Evolutionary conservation across 2,113 vertebrate genomes (phyloP), one percentile per base, ranked within the genome.

Genomic region (Pelmatolapia mariae): DNA sequence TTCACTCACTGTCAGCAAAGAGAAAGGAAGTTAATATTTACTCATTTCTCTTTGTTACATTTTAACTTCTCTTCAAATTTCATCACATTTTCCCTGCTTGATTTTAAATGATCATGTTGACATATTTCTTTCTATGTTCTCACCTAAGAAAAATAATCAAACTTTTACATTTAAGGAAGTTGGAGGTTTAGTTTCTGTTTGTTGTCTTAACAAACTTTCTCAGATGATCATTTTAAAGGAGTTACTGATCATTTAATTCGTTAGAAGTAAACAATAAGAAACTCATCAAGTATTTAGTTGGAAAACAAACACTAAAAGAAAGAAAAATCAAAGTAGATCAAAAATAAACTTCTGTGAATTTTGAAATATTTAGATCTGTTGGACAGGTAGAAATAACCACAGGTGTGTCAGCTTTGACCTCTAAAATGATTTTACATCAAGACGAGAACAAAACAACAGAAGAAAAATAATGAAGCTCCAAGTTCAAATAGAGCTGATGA

Each of bases 221-320:
- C 9, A 10, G 19, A 54, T 6, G n/a, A 54, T 0, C n/a, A 22
- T 22, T 53, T 22, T 10, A 54, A 6, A 54, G 5, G 3, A 0
- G 10, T 54, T 0, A 6, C 5, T 11, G 19, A 11, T 22, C 10
- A 54, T 54, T 54, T 22, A 54, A 11, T 53, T 11, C 5, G 2
- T 22, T 22, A 0, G 0, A 52, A 22, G 52, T 1, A 0, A 52
- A 52, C 8, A 3, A n/a, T n/a, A 53, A 3, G 3, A 53, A 10
- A 53, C 19, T 50, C 0, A 0, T 53, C 8, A 52, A n/a, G 5
- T 52, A 0, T 53, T 53, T 22, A 6, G 0, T 1, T 53, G 6
- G 0, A 53, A 4, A 22, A 22, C n/a, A 54, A 54, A 54, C 1
- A 54, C n/a, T 53, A 22, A 53, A 22, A 0, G 19, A 4, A 9